These are phyloP conservation scores for Trichonephila clavipes DNA, from an alignment of 1,140 invertebrate species.

Conservation along the genomic window DNA sequence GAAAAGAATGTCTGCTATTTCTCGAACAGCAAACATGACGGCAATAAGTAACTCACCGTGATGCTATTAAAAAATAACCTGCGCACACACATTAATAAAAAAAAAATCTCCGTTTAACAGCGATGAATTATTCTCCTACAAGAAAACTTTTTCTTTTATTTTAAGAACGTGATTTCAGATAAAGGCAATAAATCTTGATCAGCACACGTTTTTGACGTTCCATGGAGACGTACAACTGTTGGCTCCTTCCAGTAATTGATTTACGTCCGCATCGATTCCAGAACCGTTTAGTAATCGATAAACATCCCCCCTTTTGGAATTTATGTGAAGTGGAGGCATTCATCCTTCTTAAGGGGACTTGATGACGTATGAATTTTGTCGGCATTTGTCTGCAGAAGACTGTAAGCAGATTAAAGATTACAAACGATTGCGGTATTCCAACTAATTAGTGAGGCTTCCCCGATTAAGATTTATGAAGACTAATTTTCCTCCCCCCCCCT, in stretches of 20 bases:
- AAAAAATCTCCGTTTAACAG: background rate
- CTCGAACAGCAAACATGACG: no score
- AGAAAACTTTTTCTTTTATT: background rate
- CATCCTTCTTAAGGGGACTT: background rate
- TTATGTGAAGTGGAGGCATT: background rate
- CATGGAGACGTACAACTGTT: background rate
- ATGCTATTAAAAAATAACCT: no score
- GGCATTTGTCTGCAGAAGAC: background rate
- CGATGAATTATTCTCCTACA: background rate
- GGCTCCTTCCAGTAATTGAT: background rate
- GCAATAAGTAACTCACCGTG: no score
- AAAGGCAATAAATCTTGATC: constrained; percentile 13
- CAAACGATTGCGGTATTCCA: background rate
- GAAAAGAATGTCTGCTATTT: no score
- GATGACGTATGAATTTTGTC: background rate
- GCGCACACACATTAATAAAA: no score
- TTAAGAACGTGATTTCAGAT: background rate
- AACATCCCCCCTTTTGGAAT: background rate
- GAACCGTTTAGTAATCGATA: background rate
- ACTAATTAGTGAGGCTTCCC: background rate
- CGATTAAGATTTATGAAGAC: background rate
- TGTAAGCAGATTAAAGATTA: background rate
- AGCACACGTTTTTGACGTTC: background rate
- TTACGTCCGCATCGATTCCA: background rate
- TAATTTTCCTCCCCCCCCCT: no score